A percentile compares a stretch with the other conserved stretches of the same genome.
Conservation (phyloP, 2,797 vertebrate genomes). For the Gila robusta region DNA sequence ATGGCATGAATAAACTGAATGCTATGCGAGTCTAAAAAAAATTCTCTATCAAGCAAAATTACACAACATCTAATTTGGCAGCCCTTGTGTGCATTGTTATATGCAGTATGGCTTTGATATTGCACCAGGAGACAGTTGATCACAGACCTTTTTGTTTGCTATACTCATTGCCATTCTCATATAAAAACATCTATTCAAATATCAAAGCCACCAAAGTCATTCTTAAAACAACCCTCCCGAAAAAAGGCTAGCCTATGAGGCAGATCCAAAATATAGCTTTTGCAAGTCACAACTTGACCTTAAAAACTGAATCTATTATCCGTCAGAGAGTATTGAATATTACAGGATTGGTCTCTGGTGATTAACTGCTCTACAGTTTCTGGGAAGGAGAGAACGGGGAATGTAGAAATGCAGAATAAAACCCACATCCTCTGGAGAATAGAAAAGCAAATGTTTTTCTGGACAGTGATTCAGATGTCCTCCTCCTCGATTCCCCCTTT, state of each 20-base stretch:
- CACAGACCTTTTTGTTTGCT: constrained; percentile 36
- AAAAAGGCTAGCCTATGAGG: neutral
- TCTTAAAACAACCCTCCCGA: neutral
- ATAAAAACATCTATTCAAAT: constrained; percentile 32
- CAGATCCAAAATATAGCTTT: constrained; percentile 11
- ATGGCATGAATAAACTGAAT: neutral
- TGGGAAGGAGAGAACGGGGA: constrained; percentile 51
- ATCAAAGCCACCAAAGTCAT: constrained; percentile 17
- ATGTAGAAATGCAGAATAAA: constrained; percentile 42
- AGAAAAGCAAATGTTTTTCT: constrained; percentile 61
- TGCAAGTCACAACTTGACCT: constrained; percentile 47
- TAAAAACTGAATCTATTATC: constrained; percentile 58
- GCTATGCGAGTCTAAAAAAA: neutral
- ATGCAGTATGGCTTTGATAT: constrained; percentile 33
- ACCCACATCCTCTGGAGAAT: constrained; percentile 56
- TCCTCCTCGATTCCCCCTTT: constrained; percentile 25
- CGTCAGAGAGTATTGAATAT: constrained; percentile 53
- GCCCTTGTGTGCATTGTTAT: neutral
- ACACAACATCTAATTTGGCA: constrained; percentile 14
- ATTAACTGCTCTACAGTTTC: constrained; percentile 59
- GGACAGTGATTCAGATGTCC: constrained; percentile 54
- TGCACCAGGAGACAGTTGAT: constrained; percentile 8
- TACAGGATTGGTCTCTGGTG: constrained; percentile 49
- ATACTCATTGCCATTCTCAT: constrained; percentile 16
- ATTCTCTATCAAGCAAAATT: constrained; percentile 24